Conservation (phyloP, 2,113 vertebrate species). For the Lamprotornis superbus region DNA sequence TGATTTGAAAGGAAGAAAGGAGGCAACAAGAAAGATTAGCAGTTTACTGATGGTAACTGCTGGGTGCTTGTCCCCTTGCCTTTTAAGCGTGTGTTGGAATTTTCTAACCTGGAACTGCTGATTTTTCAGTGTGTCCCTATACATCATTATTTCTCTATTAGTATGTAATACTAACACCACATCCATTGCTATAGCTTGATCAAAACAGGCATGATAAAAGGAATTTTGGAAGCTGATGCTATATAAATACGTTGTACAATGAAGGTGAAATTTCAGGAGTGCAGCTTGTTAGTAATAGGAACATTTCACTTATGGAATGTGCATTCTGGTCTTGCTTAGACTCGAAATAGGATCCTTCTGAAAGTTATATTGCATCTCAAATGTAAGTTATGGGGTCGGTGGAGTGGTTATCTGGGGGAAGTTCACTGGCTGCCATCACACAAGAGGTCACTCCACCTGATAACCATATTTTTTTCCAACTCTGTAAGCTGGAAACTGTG, state of each 20-base stretch:
- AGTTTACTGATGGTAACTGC: background rate
- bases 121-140: background rate
- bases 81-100: background rate
- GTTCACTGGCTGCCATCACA: background rate
- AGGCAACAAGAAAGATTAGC: background rate
- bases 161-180: background rate
- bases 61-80: background rate
- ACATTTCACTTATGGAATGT: background rate
- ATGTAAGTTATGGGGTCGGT: background rate
- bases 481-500: background rate
- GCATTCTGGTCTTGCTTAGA: background rate
- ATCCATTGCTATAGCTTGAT: background rate
- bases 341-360: background rate
- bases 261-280: background rate
- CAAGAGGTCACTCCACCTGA: background rate
- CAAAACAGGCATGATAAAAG: background rate
- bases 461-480: background rate
- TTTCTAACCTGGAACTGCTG: background rate
- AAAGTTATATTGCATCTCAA: background rate
- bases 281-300: background rate
- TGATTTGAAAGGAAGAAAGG: slow-evolving; percentile 1
- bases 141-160: background rate
- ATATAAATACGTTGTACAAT: background rate
- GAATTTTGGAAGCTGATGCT: background rate
- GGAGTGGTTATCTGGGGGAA: background rate